Conservation (phyloP, 23 tunicate genomes). For the Phallusia fumigata region DNA sequence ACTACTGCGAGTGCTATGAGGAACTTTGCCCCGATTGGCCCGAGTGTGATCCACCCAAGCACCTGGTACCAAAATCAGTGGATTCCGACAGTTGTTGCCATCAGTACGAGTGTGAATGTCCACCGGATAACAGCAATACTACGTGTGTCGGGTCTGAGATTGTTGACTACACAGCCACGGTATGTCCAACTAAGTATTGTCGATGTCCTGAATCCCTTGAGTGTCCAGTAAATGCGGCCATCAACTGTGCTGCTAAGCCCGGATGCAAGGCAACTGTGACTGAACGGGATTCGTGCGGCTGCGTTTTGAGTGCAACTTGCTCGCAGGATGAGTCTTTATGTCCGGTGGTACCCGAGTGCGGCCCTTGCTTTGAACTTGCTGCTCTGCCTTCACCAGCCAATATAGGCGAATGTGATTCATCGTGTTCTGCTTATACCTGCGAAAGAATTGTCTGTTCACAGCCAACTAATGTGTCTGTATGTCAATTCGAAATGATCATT, state of each 20-base stretch:
- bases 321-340: conserved; percentile 22
- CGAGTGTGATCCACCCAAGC: conserved; percentile 11
- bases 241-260: conserved; percentile 20
- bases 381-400: background rate
- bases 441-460: conserved; percentile 10
- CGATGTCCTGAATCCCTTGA: conserved; percentile 36
- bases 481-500: conserved; percentile 5
- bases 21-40: background rate
- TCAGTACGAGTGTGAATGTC: conserved; percentile 17
- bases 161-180: background rate
- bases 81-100: conserved; percentile 5
- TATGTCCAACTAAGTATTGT: conserved; percentile 29
- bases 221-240: conserved; percentile 31
- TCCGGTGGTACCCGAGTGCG: conserved; percentile 19
- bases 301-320: conserved; percentile 18
- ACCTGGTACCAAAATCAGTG: background rate
- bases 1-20: conserved; percentile 11
- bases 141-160: background rate
- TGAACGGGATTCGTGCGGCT: conserved; percentile 41
- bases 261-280: conserved; percentile 49
- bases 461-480: background rate
- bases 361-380: conserved; percentile 6
- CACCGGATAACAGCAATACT: background rate
- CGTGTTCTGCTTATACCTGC: conserved; percentile 29
- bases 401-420: conserved; percentile 42